These are phyloP conservation scores for Dioctria rufipes DNA, from an alignment of 2,888 invertebrate species.

Conservation along the genomic window DNA sequence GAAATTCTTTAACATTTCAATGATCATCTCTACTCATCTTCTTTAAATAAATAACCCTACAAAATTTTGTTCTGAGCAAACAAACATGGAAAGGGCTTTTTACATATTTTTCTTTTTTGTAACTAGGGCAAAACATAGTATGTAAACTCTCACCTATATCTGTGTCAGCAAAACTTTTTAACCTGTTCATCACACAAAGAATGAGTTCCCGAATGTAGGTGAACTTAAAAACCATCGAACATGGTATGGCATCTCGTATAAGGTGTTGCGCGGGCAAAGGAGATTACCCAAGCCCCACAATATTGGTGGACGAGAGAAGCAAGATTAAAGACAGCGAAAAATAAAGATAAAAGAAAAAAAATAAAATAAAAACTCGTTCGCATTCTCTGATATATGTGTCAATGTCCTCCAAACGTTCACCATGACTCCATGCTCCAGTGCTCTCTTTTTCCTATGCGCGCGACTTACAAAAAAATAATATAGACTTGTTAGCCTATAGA, in stretches of 20 bases:
- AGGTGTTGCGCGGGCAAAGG: conserved; percentile 32
- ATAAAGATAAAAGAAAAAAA: conserved; percentile 34
- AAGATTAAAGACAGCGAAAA: conserved; percentile 40
- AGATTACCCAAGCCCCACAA: conserved; percentile 12
- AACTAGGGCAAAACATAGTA: conserved; percentile 55
- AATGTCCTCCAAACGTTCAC: conserved; percentile 59
- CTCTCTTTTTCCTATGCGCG: conserved; percentile 56
- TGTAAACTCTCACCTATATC: conserved; percentile 52
- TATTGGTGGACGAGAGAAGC: conserved; percentile 40
- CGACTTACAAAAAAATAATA: neutral
- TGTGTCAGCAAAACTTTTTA: conserved; percentile 58
- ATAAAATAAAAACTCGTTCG: conserved; percentile 57
- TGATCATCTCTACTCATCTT: conserved; percentile 38
- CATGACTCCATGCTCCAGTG: conserved; percentile 60
- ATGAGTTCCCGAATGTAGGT: conserved; percentile 59
- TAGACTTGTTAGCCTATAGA: conserved; percentile 10
- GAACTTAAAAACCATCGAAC: conserved; percentile 50
- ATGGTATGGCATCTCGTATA: conserved; percentile 34
- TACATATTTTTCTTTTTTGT: neutral
- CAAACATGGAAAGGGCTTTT: conserved; percentile 18
- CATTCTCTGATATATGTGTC: conserved; percentile 59
- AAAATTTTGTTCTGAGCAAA: neutral
- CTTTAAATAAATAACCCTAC: neutral
- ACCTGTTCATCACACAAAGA: conserved; percentile 55
- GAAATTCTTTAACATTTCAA: conserved; percentile 9